Evolutionary conservation across 1,140 invertebrate genomes (phyloP).

Genomic region (Caenorhabditis inopinata): DNA sequence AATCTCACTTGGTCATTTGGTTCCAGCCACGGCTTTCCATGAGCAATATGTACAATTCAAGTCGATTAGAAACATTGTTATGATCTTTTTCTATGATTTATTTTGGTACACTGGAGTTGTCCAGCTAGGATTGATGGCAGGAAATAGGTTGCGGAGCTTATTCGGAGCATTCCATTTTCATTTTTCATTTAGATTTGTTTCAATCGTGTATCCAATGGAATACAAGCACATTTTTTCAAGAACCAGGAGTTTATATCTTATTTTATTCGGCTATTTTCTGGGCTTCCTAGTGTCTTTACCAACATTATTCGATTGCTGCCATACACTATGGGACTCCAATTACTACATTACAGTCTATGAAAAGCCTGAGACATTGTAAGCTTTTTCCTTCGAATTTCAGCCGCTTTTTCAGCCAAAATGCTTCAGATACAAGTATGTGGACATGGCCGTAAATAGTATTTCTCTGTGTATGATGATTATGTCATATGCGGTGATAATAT

Average conservation of each 20-base stretch:
- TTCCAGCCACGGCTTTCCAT: conserved; percentile 56
- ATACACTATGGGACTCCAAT: conserved; percentile 52
- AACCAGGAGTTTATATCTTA: conserved; percentile 38
- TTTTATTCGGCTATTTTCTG: conserved; percentile 49
- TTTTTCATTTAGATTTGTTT: conserved; percentile 51
- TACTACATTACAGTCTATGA: conserved; percentile 54
- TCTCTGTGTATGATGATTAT: conserved; percentile 52
- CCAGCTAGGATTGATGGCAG: conserved; percentile 54
- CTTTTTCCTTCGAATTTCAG: not conserved
- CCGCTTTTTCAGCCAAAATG: not conserved
- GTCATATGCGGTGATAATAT: conserved; percentile 55
- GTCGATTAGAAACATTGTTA: conserved; percentile 49
- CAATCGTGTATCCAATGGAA: conserved; percentile 57
- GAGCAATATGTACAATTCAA: conserved; percentile 47
- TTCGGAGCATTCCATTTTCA: no score
- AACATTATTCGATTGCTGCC: conserved; percentile 52
- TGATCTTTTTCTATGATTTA: conserved; percentile 56
- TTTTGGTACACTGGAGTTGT: conserved; percentile 57
- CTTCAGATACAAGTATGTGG: conserved; percentile 55
- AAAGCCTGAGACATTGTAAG: conserved; percentile 49
- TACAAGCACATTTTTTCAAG: conserved; percentile 54
- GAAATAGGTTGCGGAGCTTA: no score
- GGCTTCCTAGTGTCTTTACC: conserved; percentile 53
- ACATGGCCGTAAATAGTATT: conserved; percentile 53
- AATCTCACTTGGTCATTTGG: conserved; percentile 52